These are phyloP conservation scores for Sylvia borin DNA, from an alignment of 2,797 vertebrate genomes.

Conservation along the genomic window DNA sequence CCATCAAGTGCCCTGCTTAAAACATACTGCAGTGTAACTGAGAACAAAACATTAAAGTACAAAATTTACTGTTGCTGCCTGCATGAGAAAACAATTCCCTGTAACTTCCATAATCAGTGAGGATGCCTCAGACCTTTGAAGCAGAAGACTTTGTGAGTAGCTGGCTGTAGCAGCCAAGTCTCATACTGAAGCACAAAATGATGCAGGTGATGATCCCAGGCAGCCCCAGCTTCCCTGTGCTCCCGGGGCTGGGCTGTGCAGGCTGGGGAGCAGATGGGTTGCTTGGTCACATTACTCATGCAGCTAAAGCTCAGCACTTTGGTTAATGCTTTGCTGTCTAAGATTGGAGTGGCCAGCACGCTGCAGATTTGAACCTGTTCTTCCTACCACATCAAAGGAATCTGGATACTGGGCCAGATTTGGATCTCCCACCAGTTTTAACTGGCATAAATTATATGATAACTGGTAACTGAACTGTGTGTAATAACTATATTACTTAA, in stretches of 20 bases:
- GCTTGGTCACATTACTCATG: background rate
- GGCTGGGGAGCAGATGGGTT: background rate
- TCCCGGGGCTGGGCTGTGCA: background rate
- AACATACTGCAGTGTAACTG: background rate
- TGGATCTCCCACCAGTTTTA: slow-evolving; percentile 33
- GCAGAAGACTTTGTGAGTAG: background rate
- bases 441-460: background rate
- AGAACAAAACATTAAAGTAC: background rate
- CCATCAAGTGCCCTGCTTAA: background rate
- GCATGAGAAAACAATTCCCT: background rate
- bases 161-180: background rate
- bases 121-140: background rate
- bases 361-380: slow-evolving; percentile 39
- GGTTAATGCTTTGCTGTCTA: background rate
- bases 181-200: background rate
- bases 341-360: background rate
- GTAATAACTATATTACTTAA: background rate
- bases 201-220: background rate
- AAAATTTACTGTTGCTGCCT: background rate
- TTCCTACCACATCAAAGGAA: slow-evolving; percentile 11
- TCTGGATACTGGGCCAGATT: background rate
- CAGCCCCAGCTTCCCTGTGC: background rate
- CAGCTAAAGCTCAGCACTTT: slow-evolving; percentile 1
- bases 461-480: background rate
- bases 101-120: background rate